Conservation (phyloP, 2,888 invertebrate species). For the Amphipyra berbera region DNA sequence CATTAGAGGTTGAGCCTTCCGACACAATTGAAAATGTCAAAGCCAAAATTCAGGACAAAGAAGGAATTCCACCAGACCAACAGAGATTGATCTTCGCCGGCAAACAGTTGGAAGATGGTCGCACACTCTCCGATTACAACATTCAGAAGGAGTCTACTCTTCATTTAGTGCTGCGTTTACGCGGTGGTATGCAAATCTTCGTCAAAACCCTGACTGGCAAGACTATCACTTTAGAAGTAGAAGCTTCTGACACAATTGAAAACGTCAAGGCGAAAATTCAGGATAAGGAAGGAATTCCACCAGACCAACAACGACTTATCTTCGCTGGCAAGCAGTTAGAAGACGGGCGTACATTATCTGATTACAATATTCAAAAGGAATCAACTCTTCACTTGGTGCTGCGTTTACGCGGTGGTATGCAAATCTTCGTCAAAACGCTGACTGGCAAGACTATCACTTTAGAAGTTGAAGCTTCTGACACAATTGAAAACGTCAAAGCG, state of each 20-base stretch:
- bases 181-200: conserved; percentile 67
- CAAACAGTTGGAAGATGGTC: conserved; percentile 65
- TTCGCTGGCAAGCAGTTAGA: conserved; percentile 66
- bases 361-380: conserved; percentile 67
- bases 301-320: conserved; percentile 64
- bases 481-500: conserved; percentile 64
- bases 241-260: conserved; percentile 64
- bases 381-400: conserved; percentile 61
- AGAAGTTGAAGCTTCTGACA: conserved; percentile 62
- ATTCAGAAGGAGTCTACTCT: conserved; percentile 65
- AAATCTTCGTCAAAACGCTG: conserved; percentile 64
- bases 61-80: conserved; percentile 65
- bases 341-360: conserved; percentile 62
- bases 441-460: conserved; percentile 65
- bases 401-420: conserved; percentile 66
- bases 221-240: conserved; percentile 62
- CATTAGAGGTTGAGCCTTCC: conserved; percentile 61
- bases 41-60: conserved; percentile 66
- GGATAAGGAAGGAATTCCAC: conserved; percentile 66
- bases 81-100: conserved; percentile 65
- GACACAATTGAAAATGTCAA: conserved; percentile 66
- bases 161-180: conserved; percentile 59
- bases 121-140: conserved; percentile 62
- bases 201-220: conserved; percentile 64
- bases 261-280: conserved; percentile 66